Base-by-base conservation (phyloP, 1,140 invertebrate species). In the Brachionus calyciflorus region DNA sequence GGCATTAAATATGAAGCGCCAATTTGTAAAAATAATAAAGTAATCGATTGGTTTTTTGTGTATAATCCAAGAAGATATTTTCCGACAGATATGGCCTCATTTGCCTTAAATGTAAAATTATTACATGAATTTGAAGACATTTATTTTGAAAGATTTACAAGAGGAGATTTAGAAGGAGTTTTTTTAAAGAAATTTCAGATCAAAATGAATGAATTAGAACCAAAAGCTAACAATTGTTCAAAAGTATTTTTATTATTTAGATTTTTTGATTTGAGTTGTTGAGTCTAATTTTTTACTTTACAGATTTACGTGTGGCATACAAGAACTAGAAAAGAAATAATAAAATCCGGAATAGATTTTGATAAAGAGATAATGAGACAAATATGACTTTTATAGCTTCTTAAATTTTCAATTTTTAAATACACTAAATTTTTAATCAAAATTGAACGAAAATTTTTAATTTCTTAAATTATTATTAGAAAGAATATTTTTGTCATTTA, bases 71-170 rank as follows among this genome's bases (percentile, higher is more conserved):
- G 93, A 77, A 86, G 96, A 79, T 90, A 91, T 0, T 98, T 98
- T 87, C 93, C 96, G 3, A 90, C 96, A 30, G 97, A 99, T 81
- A 99, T 99, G 96, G 96, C 96, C 2, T 95, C 93, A 0, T 99
- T 99, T 86, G 94, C 93, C 12, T 90, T 99, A 14, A 95, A 94
- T 84, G 82, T 95, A 1, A 87, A 90, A 24, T 84, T 94, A n/a
- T 44, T 65, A 14, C 24, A 65, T 21, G 9, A 60, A 2, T 40
- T 37, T 33, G 60, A 65, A 44, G 21, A 65, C 7, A 65, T 19
- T 41, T 65, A 24, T 65, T 65, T 65, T 65, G 60, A 65, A 44
- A 41, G 60, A 24, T 44, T 44, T 44, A 44, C 60, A 14, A 65
- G 26, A 65, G 24, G 6, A 10, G 60, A 65, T 44, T 19, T 65